Base-by-base conservation (phyloP, 2,888 invertebrate species). In the Cylloceria caligata region DNA sequence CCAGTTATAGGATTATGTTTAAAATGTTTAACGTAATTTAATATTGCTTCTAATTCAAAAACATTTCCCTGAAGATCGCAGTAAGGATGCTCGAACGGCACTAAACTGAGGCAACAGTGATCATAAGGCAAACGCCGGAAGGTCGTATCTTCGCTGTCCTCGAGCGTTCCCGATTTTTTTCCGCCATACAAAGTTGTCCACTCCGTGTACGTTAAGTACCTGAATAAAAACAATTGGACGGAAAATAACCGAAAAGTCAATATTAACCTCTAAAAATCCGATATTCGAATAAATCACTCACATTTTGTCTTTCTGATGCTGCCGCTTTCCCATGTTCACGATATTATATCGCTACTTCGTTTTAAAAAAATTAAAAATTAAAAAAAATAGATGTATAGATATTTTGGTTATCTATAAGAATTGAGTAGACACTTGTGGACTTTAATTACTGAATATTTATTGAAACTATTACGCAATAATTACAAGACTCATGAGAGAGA, bases 281-380 rank as follows among this genome's bases (percentile, higher is more conserved):
- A 80, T 0, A 42, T 73, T 13, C 30, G n/a, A 39, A 73, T 24
- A 75, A 78, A 62, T 68, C 74, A 91, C 94, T 93, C 94, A 97
- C 97, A 98, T 96, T 95, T 98, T 98, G 94, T 98, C 98, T 90
- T 98, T 98, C 91, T 98, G 98, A 94, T 98, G 98, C 90, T 98
- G 98, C 87, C 97, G 94, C 94, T 98, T 98, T 86, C 98, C 98
- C 98, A 98, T 98, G 91, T 95, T 96, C 87, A 83, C 34, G 67
- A 77, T 49, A n/a, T n/a, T n/a, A n/a, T n/a, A n/a, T n/a, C n/a
- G 9, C 64, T 30, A 30, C 30, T 62, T 64, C 9, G 60, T 42
- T 62, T n/a, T n/a, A n/a, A n/a, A n/a, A n/a, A n/a, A n/a, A n/a
- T n/a, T n/a, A n/a, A n/a, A n/a, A n/a, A n/a, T n/a, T n/a, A n/a